These are phyloP conservation scores for Actinia tenebrosa DNA, from an alignment of 64 coral and sea anemone genomes.

Conservation along the genomic window DNA sequence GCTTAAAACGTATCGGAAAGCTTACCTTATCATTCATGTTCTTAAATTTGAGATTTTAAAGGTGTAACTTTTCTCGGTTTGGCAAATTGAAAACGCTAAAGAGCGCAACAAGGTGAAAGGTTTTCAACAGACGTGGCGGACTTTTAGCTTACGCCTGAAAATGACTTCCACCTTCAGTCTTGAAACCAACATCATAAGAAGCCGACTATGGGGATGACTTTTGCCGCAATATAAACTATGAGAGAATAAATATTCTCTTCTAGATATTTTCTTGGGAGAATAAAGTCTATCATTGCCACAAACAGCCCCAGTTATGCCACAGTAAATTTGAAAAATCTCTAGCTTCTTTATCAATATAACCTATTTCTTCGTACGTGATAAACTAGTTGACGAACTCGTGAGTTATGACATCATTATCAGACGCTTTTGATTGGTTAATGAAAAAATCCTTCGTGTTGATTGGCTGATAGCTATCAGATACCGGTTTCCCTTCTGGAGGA, in stretches of 20 bases:
- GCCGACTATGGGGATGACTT: not conserved
- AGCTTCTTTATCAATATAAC: not conserved
- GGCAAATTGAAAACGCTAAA: not conserved
- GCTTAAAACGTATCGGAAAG: not conserved
- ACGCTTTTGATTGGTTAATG: slow-evolving; percentile 1
- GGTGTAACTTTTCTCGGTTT: not conserved
- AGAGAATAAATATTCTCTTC: slow-evolving; percentile 9
- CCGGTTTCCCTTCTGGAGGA: not conserved
- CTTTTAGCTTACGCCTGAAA: not conserved
- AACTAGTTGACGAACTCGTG: not conserved
- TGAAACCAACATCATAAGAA: not conserved
- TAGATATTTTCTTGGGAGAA: not conserved
- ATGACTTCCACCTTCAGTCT: not conserved
- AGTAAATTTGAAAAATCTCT: not conserved
- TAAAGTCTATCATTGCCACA: not conserved
- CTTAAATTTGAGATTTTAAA: not conserved
- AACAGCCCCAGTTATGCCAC: not conserved
- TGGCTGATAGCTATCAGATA: not conserved
- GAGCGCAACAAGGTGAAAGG: not conserved
- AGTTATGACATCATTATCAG: not conserved
- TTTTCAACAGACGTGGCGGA: not conserved
- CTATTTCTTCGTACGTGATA: not conserved
- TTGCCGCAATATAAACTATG: not conserved
- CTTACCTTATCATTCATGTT: not conserved
- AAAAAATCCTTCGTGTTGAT: not conserved